Conservation (phyloP, 2,888 invertebrate genomes). For the Ectemnius lituratus region DNA sequence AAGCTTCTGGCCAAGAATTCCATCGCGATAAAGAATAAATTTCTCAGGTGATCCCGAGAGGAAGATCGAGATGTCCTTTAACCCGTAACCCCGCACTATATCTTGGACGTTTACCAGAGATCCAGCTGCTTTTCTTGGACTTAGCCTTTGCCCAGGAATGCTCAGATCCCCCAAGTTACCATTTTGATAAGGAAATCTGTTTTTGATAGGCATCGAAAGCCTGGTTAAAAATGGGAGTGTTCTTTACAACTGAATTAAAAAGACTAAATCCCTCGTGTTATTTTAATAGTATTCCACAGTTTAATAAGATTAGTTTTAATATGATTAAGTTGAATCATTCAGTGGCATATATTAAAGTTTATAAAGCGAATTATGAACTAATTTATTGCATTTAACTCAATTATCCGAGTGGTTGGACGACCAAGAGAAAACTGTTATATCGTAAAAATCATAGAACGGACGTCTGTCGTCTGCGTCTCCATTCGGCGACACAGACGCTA, state of each 20-base stretch:
- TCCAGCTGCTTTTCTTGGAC: neutral
- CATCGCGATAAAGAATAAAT: constrained; percentile 18
- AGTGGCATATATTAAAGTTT: neutral
- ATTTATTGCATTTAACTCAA: constrained; percentile 33
- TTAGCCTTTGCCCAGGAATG: constrained; percentile 10
- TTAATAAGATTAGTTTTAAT: too few species aligned
- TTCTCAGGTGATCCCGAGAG: constrained; percentile 24
- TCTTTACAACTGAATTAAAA: too few species aligned
- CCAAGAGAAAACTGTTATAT: constrained; percentile 34
- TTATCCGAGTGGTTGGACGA: constrained; percentile 46
- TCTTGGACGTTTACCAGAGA: constrained; percentile 15
- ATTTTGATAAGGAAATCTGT: constrained; percentile 1
- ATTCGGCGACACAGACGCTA: constrained; percentile 12
- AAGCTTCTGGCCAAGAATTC: constrained; percentile 1
- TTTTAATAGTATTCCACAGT: too few species aligned
- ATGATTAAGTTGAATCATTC: too few species aligned
- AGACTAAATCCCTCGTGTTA: too few species aligned
- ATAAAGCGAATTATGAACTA: neutral
- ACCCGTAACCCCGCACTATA: constrained; percentile 13
- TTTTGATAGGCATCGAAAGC: neutral
- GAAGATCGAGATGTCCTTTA: constrained; percentile 1
- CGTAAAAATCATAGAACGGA: constrained; percentile 6
- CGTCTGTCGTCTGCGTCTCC: constrained; percentile 47
- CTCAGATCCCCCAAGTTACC: neutral
- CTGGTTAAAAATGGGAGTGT: too few species aligned